Conservation (phyloP, 2,113 vertebrate genomes). For the Eulemur rufifrons region DNA sequence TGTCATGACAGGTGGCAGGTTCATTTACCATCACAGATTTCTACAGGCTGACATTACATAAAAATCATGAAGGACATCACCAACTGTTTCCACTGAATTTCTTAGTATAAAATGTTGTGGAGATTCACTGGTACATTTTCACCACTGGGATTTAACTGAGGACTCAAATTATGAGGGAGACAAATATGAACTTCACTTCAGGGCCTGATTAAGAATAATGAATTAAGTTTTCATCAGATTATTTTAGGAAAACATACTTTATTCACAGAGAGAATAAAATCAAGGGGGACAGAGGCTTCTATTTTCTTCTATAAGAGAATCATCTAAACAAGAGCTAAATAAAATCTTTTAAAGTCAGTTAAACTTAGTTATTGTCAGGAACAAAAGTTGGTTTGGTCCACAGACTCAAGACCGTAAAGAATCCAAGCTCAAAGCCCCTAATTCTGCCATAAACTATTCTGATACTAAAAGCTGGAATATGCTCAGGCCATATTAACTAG, state of each 20-base stretch:
- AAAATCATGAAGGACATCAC: background rate
- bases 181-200: background rate
- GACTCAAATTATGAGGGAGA: background rate
- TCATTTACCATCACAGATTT: constrained; percentile 1
- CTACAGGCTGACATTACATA: background rate
- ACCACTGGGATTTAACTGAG: background rate
- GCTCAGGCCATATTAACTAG: background rate
- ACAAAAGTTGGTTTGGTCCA: background rate
- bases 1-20: background rate
- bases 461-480: background rate
- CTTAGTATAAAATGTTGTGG: background rate
- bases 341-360: background rate
- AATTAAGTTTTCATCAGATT: constrained; percentile 17
- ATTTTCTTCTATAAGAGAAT: background rate
- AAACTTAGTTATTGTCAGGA: background rate
- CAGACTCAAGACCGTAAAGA: constrained; percentile 30
- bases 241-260: constrained; percentile 9
- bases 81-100: background rate
- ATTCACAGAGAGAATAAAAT: constrained; percentile 31
- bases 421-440: background rate
- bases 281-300: background rate
- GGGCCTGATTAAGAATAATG: background rate
- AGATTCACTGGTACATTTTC: background rate
- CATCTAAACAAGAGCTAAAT: background rate
- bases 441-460: background rate